Percentiles rank a stretch among this genome's conserved stretches.
Evolutionary conservation across 2,113 vertebrate species (phyloP).

Genomic region (Arvicanthis niloticus): DNA sequence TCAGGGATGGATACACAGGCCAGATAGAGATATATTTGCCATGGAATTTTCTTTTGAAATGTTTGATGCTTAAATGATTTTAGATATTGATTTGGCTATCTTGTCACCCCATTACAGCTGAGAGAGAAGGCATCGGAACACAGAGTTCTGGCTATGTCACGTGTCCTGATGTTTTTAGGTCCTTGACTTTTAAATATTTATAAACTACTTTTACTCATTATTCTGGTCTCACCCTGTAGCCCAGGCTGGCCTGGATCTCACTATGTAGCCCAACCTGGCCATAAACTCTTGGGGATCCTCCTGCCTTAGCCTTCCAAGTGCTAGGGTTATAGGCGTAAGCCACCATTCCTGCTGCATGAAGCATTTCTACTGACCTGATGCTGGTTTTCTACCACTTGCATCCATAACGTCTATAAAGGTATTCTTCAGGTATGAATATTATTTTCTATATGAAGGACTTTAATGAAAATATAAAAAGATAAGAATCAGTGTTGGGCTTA

Average conservation of each 20-base stretch:
- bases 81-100: not conserved
- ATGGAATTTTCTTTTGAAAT: not conserved
- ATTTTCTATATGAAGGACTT: not conserved
- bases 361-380: constrained; percentile 17
- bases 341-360: not conserved
- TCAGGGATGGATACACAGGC: not conserved
- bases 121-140: not conserved
- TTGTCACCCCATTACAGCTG: not conserved
- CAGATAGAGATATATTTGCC: not conserved
- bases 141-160: not conserved
- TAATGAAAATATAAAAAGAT: constrained; percentile 14
- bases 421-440: constrained; percentile 13
- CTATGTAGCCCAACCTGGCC: not conserved
- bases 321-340: not conserved
- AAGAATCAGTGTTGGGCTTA: not conserved
- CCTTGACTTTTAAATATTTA: not conserved
- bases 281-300: not conserved
- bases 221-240: not conserved
- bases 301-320: not conserved
- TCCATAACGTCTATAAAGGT: not conserved
- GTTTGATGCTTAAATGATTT: constrained; percentile 7
- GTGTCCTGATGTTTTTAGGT: not conserved
- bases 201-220: not conserved
- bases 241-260: not conserved
- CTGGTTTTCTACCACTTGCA: constrained; percentile 30